These are phyloP conservation scores for Lysiphlebus fabarum DNA, from an alignment of 1,140 invertebrate genomes.

Conservation along the genomic window DNA sequence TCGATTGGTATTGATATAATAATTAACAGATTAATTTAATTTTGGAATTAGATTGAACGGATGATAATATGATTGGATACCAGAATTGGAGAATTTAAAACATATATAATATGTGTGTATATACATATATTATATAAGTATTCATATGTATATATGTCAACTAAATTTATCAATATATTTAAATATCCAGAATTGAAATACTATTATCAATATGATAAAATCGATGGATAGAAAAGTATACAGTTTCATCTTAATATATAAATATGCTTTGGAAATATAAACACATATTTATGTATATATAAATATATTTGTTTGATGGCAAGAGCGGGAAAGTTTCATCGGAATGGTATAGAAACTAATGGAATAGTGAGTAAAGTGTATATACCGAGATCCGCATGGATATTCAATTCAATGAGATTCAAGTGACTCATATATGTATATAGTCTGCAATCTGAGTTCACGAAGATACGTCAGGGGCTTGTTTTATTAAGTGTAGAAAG, in stretches of 20 bases:
- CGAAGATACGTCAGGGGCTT: too few relatives aligned
- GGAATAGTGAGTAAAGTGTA: constrained; percentile 6
- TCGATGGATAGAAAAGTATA: too few relatives aligned
- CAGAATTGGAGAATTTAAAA: constrained; percentile 1
- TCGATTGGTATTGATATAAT: not conserved
- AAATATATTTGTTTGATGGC: not conserved
- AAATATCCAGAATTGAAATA: too few relatives aligned
- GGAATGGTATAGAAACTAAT: constrained; percentile 5
- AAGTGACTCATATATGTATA: constrained; percentile 5
- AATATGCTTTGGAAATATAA: not conserved
- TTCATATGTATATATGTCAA: too few relatives aligned
- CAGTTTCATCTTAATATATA: not conserved
- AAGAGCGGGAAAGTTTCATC: not conserved
- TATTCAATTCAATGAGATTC: constrained; percentile 1
- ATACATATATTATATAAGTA: not conserved
- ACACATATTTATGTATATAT: too few relatives aligned
- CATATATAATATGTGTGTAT: not conserved
- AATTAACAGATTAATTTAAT: constrained; percentile 10
- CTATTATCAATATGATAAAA: too few relatives aligned
- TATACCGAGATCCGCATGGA: not conserved
- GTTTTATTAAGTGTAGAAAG: too few relatives aligned
- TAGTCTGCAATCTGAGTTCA: too few relatives aligned
- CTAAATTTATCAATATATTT: too few relatives aligned
- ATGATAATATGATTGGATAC: constrained; percentile 7
- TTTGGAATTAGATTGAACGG: constrained; percentile 1